These are phyloP conservation scores for Tetrax tetrax DNA, from an alignment of 2,113 vertebrate genomes.

Conservation along the genomic window DNA sequence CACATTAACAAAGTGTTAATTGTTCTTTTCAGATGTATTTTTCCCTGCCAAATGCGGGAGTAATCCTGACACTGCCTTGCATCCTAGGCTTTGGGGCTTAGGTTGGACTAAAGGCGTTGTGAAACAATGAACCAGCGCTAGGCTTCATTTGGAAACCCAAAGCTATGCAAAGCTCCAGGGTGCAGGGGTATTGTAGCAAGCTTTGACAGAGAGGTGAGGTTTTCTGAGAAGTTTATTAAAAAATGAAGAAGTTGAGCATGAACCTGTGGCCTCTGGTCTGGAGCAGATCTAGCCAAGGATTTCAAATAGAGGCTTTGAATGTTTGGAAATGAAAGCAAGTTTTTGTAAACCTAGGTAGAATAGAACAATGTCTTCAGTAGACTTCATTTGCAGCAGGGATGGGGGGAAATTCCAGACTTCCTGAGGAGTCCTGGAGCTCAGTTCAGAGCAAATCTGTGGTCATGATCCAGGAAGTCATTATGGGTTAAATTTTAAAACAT, in stretches of 20 bases:
- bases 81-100: constrained; percentile 61
- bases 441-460: neutral
- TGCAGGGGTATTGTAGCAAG: neutral
- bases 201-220: constrained; percentile 1
- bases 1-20: constrained; percentile 70
- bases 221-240: neutral
- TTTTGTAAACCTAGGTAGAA: neutral
- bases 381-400: neutral
- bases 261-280: neutral
- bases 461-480: neutral
- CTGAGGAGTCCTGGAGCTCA: neutral
- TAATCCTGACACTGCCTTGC: constrained; percentile 65
- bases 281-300: neutral
- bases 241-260: neutral
- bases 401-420: neutral
- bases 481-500: neutral
- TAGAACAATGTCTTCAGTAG: neutral
- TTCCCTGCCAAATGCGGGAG: constrained; percentile 65
- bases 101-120: constrained; percentile 2
- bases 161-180: neutral
- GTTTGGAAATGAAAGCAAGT: neutral
- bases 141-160: constrained; percentile 29
- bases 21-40: constrained; percentile 65
- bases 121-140: neutral
- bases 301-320: neutral